A percentile compares a stretch with the other conserved stretches of the same genome.
Evolutionary conservation across 2,797 vertebrate genomes (phyloP).

Genomic region (Lerista edwardsae): DNA sequence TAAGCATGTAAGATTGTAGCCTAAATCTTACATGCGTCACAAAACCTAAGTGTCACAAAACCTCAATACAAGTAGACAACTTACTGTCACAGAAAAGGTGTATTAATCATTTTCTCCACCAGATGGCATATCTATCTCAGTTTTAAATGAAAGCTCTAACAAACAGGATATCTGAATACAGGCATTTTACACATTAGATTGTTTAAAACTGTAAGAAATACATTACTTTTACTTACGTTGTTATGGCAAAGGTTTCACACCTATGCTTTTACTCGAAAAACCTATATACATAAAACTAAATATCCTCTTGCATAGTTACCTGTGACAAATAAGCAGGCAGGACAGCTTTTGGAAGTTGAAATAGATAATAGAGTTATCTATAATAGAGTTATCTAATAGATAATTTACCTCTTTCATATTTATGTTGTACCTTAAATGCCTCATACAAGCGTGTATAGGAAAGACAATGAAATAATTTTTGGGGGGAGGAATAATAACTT

Average conservation of each 20-base stretch:
- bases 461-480: not conserved
- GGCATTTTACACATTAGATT: not conserved
- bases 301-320: not conserved
- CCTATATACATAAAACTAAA: not conserved
- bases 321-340: not conserved
- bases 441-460: not conserved
- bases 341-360: not conserved
- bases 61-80: not conserved
- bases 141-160: constrained; percentile 28
- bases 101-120: constrained; percentile 54
- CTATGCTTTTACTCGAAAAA: not conserved
- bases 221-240: not conserved
- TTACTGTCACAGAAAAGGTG: constrained; percentile 21
- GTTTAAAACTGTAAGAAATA: not conserved
- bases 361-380: too few species aligned
- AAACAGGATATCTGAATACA: not conserved
- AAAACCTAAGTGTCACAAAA: constrained; percentile 19
- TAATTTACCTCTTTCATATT: not conserved
- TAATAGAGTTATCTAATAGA: too few species aligned
- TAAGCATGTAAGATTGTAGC: too few species aligned
- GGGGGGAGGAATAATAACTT: not conserved
- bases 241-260: not conserved
- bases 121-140: constrained; percentile 63
- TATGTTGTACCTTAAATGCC: not conserved
- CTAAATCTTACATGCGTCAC: constrained; percentile 19